Evolutionary conservation across 2,797 vertebrate species (phyloP), one percentile per base, ranked within the genome.

Genomic region (Carduelis carduelis): DNA sequence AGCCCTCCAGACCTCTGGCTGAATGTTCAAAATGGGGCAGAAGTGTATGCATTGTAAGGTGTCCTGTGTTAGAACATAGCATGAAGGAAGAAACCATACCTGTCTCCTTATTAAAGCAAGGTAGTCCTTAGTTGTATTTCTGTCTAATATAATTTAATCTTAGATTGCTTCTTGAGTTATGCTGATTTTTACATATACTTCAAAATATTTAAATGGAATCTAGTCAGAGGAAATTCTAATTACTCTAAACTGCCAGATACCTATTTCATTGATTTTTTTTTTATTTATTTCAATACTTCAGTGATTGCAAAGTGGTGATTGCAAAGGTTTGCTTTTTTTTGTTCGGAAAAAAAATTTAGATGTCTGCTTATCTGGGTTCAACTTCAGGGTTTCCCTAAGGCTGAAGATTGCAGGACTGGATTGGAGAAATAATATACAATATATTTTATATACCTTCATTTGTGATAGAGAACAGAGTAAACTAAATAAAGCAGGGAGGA

Each of bases 201-300:
- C 61, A 94, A 89, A 95, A 89, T 96, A 95, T 90, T 97, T 90
- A 96, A 89, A 96, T 96, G 88, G 87, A 97, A 96, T 97, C 87
- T 90, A 95, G 86, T 97, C 93, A 94, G 69, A 37, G 94, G 95
- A 97, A 96, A 93, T 96, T 82, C 64, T 97, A 90, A 95, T 96
- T 97, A 77, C 69, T 97, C 78, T 95, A 79, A 96, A 81, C 90
- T 97, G 70, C 70, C 77, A 95, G 94, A 96, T 76, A 95, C 57
- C 13, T 81, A 89, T 95, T 85, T 97, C 92, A 64, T 89, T 64
- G 11, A 11, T 17, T 4, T 8, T 16, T 7, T 22, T 43, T 24
- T 17, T 2, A 16, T 57, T 95, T 14, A 15, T 95, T 97, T 91
- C 91, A 95, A 22, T 94, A 91, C 82, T 95, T 96, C 43, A 76